Evolutionary conservation across 2,888 invertebrate genomes (phyloP), one percentile per base, ranked within the genome.

Genomic region (Rhingia rostrata): DNA sequence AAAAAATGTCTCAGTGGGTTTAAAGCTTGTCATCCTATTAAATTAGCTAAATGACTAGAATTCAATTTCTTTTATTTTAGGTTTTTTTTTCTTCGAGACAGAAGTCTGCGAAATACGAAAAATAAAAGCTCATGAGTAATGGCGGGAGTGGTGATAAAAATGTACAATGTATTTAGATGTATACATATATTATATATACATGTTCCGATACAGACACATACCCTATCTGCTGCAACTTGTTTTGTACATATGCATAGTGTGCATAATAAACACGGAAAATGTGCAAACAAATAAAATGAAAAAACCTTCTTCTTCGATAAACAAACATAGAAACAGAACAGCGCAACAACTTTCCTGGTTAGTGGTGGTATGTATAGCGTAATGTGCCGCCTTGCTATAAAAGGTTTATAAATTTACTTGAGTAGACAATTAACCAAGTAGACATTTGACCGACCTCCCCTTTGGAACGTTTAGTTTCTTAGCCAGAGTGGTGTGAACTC

Each of bases 391-490:
- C 39, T 47, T n/a, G 12, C 3, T 30, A 56, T 30, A 12, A 63
- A 45, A 43, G 43, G 60, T 73, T 41, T 49, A 41, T 74, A 61
- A 66, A 80, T 67, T 74, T 60, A 67, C 47, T 60, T 74, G 35
- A 74, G 54, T 43, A 56, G 41, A 61, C 9, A 9, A 54, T 60
- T 74, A 60, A 49, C 43, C 41, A 47, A 51, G 58, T 72, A 72
- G 74, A 56, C 49, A 69, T 56, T 51, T 63, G 61, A 43, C 33
- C 30, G 78, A 64, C 63, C 72, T 51, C 37, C 51, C 22, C 22
- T 22, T 2, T 2, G 22, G 22, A 22, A 22, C 22, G 22, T 58
- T 32, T 33, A 37, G 33, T n/a, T 43, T 58, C 4, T 35, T 14
- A 51, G 51, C 43, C 35, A 12, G 41, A 53, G 51, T 54, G 41